Evolutionary conservation across 2,113 vertebrate species (phyloP).

Genomic region (Ramphastos sulfuratus): DNA sequence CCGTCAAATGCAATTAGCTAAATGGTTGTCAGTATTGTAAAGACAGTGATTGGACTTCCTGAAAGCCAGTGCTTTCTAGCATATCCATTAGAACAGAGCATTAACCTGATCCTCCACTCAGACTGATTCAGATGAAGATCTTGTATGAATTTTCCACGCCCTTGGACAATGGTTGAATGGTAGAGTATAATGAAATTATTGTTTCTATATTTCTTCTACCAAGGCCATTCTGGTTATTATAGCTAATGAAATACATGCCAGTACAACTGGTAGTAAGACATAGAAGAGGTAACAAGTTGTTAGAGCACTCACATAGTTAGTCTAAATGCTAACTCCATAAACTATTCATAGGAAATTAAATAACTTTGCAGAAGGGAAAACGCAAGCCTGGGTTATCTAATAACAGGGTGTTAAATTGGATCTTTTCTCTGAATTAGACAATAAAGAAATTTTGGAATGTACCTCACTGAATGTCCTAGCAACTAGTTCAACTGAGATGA

Average conservation of each 20-base stretch:
- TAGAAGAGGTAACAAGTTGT: neutral
- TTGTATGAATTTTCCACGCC: neutral
- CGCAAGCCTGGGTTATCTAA: neutral
- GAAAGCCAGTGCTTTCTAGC: neutral
- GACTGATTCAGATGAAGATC: neutral
- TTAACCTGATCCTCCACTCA: neutral
- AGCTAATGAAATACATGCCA: neutral
- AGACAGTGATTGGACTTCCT: neutral
- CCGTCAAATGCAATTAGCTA: neutral
- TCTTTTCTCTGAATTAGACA: neutral
- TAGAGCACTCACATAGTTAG: neutral
- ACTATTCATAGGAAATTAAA: neutral
- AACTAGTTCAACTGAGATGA: neutral
- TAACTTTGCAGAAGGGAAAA: neutral
- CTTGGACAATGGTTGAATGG: neutral
- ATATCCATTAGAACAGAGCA: neutral
- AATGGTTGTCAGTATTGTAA: neutral
- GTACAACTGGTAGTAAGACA: neutral
- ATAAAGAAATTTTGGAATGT: neutral
- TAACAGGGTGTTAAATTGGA: neutral
- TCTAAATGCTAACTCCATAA: neutral
- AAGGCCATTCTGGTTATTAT: neutral
- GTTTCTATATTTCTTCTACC: neutral
- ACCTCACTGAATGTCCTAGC: neutral
- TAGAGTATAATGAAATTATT: neutral